Evolutionary conservation across 2,113 vertebrate genomes (phyloP), one percentile per base, ranked within the genome.

Genomic region (Electrona antarctica): DNA sequence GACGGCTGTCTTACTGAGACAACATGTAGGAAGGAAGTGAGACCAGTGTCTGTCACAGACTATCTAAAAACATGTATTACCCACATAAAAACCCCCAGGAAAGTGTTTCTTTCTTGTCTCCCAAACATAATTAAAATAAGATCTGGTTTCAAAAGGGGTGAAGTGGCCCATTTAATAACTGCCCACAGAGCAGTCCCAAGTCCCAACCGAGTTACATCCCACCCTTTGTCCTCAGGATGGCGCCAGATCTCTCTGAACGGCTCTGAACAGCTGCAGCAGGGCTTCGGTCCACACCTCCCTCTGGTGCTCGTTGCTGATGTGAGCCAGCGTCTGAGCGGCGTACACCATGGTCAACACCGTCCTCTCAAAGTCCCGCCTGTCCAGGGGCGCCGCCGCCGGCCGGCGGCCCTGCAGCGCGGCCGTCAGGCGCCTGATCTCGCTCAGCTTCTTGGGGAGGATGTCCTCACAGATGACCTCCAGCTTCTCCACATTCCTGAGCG

Each of bases 261-360:
- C 94, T 67, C 86, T 91, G 80, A 96, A 97, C 46, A 99, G 94
- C 58, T 59, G 92, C 6, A 94, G 56, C 47, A 95, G 84, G 1
- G 94, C 77, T 12, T 96, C 86, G 0, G 80, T 85, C 97, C 97
- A 99, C 63, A 87, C 0, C 7, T 93, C 93, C 61, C 92, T 96
- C 90, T 97, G 95, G 69, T 95, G 86, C 7, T 81, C 91, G 7
- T 85, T 76, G 46, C 41, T 59, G 29, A 89, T 84, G n/a, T 65
- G 82, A 14, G 93, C 91, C 6, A 94, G 85, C 7, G 91, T 94
- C 79, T 97, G 93, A 48, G 94, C 91, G 0, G 90, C 57, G 65
- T 96, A 97, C 59, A 97, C 97, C 89, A 98, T 91, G 0, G 97
- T 99, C 72, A 99, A 88, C 12, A 95, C 92, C 8, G 93, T 96